phyloP scores from a whole-genome alignment of 1,140 invertebrate genomes.

The Pseudomyrmex dendroicus region DNA sequence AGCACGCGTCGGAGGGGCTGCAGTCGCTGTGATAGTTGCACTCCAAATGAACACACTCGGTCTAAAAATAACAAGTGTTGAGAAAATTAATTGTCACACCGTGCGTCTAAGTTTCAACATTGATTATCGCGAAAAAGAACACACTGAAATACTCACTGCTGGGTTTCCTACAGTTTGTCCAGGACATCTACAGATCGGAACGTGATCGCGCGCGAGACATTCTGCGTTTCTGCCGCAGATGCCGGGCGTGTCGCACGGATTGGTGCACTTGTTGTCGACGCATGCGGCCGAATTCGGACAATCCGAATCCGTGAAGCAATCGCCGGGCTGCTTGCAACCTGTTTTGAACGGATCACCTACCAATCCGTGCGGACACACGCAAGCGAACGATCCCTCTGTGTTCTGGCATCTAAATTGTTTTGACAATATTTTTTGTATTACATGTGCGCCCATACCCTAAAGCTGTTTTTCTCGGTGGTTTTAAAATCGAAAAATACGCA shows the following conservation, averaged over 20 bases:
- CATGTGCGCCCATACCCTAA: too few species aligned
- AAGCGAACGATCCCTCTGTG: slow-evolving; percentile 90
- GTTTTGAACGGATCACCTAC: slow-evolving; percentile 90
- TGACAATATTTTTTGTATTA: background rate
- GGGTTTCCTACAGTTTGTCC: slow-evolving; percentile 91
- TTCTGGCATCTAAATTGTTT: slow-evolving; percentile 88
- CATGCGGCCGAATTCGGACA: slow-evolving; percentile 92
- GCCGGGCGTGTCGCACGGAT: slow-evolving; percentile 89
- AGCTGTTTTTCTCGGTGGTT: too few species aligned
- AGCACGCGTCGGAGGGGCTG: slow-evolving; percentile 88
- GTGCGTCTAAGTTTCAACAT: too few species aligned
- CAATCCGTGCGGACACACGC: slow-evolving; percentile 91
- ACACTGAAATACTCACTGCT: slow-evolving; percentile 76
- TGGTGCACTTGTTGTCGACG: slow-evolving; percentile 90
- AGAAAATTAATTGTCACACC: background rate
- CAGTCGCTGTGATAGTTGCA: slow-evolving; percentile 93
- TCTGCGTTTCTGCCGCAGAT: slow-evolving; percentile 91
- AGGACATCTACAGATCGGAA: slow-evolving; percentile 91
- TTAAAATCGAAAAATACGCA: too few species aligned
- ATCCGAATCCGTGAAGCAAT: slow-evolving; percentile 92
- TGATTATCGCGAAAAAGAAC: too few species aligned
- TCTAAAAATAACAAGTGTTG: slow-evolving; percentile 62
- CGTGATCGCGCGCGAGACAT: slow-evolving; percentile 89
- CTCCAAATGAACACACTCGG: slow-evolving; percentile 90
- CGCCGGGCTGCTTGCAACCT: slow-evolving; percentile 91